These are phyloP conservation scores for Amblyornis subalaris DNA, from an alignment of 2,113 vertebrate genomes.

Conservation along the genomic window DNA sequence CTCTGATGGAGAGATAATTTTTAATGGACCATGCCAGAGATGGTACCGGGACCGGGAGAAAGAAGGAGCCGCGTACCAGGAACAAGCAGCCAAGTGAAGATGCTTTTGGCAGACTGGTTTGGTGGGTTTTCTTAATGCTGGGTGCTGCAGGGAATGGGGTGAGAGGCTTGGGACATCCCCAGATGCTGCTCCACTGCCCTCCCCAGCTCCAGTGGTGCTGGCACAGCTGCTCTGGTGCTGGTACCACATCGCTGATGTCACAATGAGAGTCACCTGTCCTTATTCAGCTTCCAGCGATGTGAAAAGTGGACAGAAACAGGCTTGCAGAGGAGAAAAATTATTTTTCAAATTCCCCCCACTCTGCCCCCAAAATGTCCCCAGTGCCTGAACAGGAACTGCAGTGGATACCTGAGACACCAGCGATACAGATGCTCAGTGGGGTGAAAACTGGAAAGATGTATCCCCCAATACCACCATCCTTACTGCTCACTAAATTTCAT, in stretches of 20 bases:
- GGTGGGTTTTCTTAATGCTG: neutral
- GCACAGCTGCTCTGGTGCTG: rapidly evolving
- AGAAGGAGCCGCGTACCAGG: neutral
- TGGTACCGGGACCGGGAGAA: rapidly evolving
- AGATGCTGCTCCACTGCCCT: neutral
- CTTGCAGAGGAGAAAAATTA: neutral
- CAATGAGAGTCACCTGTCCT: neutral
- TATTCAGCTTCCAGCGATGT: rapidly evolving
- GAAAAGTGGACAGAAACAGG: neutral
- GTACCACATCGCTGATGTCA: rapidly evolving
- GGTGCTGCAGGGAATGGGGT: neutral
- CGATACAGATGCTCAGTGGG: neutral
- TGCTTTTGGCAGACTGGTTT: neutral
- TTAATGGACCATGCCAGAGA: neutral
- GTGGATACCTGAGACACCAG: neutral
- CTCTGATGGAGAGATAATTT: neutral
- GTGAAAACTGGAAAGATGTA: rapidly evolving
- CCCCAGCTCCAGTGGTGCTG: rapidly evolving
- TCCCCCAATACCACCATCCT: neutral
- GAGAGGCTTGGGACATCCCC: rapidly evolving
- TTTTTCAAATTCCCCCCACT: neutral
- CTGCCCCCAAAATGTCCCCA: neutral
- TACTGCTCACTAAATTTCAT: neutral
- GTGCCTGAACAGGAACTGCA: neutral
- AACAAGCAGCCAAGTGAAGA: neutral